Conservation (phyloP, 2,888 invertebrate genomes). For the Xestia ashworthii region DNA sequence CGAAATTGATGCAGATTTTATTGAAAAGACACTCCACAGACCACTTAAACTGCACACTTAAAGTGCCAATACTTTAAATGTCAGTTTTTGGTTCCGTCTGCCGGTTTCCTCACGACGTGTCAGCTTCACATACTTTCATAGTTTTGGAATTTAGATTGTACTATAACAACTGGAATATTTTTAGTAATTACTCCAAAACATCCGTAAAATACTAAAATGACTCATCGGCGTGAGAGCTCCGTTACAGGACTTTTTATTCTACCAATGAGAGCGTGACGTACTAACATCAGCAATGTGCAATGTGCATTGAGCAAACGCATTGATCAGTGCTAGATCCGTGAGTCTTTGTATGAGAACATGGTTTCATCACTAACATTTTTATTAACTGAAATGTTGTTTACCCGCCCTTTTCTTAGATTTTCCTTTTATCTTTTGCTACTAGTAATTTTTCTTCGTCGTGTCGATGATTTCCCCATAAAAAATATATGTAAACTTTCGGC, state of each 20-base stretch:
- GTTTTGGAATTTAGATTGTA: not conserved
- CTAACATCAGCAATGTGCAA: constrained; percentile 23
- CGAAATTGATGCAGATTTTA: too few species aligned
- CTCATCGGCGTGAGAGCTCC: constrained; percentile 37
- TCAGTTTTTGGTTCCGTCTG: too few species aligned
- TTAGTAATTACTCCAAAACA: not conserved
- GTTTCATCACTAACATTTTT: too few species aligned
- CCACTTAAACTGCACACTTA: too few species aligned
- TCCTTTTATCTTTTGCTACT: too few species aligned
- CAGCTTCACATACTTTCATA: not conserved
- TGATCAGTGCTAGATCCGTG: constrained; percentile 5
- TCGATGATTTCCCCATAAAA: too few species aligned
- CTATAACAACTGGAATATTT: not conserved
- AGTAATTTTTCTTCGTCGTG: too few species aligned
- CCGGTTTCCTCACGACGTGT: not conserved
- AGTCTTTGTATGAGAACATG: not conserved
- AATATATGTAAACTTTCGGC: too few species aligned
- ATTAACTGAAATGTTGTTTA: too few species aligned
- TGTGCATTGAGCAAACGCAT: constrained; percentile 8
- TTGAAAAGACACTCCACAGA: too few species aligned
- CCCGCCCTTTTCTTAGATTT: too few species aligned
- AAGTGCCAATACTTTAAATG: too few species aligned
- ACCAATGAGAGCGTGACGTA: constrained; percentile 45
- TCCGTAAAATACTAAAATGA: constrained; percentile 25
- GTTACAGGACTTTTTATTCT: constrained; percentile 16